Conservation (phyloP, 2,113 vertebrate species). For the Anguilla rostrata region DNA sequence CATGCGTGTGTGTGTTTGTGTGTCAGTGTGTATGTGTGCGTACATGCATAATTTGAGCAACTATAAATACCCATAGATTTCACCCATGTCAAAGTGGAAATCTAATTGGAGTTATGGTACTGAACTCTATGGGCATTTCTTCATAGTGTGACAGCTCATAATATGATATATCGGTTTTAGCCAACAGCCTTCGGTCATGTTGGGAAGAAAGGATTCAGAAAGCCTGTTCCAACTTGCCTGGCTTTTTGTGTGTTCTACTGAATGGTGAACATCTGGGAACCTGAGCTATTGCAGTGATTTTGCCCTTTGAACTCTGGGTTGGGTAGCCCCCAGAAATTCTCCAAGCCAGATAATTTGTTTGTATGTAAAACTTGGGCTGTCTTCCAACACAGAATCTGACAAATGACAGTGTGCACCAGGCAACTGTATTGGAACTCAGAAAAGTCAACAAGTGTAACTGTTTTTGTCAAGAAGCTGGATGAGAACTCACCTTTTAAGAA, state of each 20-base stretch:
- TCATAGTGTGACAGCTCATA: neutral
- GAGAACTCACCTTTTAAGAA: slow-evolving; percentile 8
- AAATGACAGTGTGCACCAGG: neutral
- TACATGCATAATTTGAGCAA: neutral
- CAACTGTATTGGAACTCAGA: too few relatives aligned
- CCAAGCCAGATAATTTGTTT: neutral
- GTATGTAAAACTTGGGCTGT: neutral
- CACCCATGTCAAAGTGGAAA: neutral
- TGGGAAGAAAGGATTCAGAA: neutral
- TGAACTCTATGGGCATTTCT: neutral
- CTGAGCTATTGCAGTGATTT: neutral
- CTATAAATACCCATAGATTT: neutral
- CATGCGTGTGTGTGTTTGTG: neutral
- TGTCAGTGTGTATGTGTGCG: neutral
- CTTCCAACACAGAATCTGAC: neutral
- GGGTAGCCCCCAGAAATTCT: slow-evolving; percentile 4
- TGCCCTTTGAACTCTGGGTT: slow-evolving; percentile 8
- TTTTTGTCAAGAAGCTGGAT: neutral
- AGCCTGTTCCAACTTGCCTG: neutral
- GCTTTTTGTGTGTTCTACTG: slow-evolving; percentile 1
- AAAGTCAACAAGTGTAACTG: neutral
- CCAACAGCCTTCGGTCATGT: neutral
- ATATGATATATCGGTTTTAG: neutral
- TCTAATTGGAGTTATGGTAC: neutral
- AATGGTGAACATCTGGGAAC: neutral